Evolutionary conservation across 2,888 invertebrate genomes (phyloP).

Genomic region (Thera obeliscata): DNA sequence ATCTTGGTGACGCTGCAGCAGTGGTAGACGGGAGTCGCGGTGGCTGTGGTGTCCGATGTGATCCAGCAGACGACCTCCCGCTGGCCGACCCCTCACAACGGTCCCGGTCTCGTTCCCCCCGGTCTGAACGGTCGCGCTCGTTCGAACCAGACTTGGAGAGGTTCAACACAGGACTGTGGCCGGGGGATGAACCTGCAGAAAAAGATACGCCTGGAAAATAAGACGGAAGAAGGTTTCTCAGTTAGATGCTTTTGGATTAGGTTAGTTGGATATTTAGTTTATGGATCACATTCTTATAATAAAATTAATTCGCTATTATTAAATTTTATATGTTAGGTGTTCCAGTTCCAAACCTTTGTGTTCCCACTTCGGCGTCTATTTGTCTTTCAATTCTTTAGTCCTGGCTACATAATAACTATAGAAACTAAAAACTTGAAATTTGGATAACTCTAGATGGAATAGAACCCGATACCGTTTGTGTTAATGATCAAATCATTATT

Average conservation of each 20-base stretch:
- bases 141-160: slow-evolving; percentile 94
- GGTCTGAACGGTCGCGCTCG: slow-evolving; percentile 87
- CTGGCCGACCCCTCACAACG: slow-evolving; percentile 78
- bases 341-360: too few species aligned
- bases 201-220: slow-evolving; percentile 44
- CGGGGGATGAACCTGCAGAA: slow-evolving; percentile 90
- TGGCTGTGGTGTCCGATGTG: slow-evolving; percentile 86
- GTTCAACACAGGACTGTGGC: slow-evolving; percentile 96
- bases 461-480: too few species aligned
- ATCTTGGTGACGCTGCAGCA: slow-evolving; percentile 87
- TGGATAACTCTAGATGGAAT: too few species aligned
- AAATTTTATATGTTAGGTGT: too few species aligned
- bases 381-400: too few species aligned
- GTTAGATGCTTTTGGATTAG: slow-evolving; percentile 2
- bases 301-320: too few species aligned
- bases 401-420: too few species aligned
- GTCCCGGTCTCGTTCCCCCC: slow-evolving; percentile 78
- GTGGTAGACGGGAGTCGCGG: slow-evolving; percentile 80
- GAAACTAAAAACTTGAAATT: too few species aligned
- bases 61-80: slow-evolving; percentile 84
- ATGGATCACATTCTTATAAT: too few species aligned
- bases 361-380: too few species aligned
- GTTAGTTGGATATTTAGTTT: too few species aligned
- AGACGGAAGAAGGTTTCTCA: slow-evolving; percentile 30
- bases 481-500: too few species aligned